Percentiles rank a stretch among this genome's conserved stretches.
Conservation (phyloP, 2,888 invertebrate genomes). For the Lasioglossum oenotherae region DNA sequence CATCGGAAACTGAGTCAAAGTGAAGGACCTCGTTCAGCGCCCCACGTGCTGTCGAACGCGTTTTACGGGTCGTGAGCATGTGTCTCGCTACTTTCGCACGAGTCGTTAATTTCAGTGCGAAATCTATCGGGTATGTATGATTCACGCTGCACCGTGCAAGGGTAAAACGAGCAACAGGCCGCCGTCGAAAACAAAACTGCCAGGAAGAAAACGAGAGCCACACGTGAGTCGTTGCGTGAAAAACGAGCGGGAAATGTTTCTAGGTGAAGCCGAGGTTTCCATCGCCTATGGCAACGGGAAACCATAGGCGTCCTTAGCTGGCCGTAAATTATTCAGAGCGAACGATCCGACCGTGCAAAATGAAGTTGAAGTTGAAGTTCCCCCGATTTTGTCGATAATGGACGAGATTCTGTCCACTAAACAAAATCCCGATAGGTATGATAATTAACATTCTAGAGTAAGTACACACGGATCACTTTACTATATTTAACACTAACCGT, state of each 20-base stretch:
- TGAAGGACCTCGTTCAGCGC: conserved; percentile 46
- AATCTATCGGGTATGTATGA: conserved; percentile 39
- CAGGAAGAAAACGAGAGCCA: not conserved
- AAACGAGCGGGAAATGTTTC: conserved; percentile 26
- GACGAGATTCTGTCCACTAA: not conserved
- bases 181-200: conserved; percentile 11
- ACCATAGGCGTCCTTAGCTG: not conserved
- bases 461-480: not conserved
- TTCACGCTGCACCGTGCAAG: conserved; percentile 8
- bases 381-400: not conserved
- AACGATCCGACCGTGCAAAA: conserved; percentile 12
- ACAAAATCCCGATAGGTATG: not conserved
- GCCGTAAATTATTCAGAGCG: conserved; percentile 38
- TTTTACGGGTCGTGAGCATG: conserved; percentile 55
- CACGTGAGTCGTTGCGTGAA: conserved; percentile 1
- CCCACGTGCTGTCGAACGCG: conserved; percentile 58
- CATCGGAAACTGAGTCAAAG: conserved; percentile 36
- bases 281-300: not conserved
- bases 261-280: not conserved
- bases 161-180: not conserved
- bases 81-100: conserved; percentile 54
- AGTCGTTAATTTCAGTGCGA: conserved; percentile 48
- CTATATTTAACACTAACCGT: not conserved
- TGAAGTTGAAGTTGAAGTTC: not conserved
- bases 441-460: conserved; percentile 1